Conservation (phyloP, 2,888 invertebrate species). For the Dicyrtoma fusca region DNA sequence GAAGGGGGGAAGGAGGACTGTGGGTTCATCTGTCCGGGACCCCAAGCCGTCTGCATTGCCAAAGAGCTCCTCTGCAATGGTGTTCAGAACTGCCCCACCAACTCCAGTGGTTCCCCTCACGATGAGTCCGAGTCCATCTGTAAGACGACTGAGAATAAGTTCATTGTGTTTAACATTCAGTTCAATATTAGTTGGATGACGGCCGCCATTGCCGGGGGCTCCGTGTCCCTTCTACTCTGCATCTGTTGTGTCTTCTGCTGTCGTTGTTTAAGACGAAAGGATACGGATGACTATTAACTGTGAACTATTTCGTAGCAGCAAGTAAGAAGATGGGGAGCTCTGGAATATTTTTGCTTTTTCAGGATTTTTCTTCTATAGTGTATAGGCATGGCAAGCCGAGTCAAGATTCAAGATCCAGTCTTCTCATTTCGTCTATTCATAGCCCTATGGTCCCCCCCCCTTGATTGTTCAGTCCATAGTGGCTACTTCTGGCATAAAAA, state of each 20-base stretch:
- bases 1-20: constrained; percentile 65
- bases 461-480: too few species aligned
- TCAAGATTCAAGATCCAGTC: too few species aligned
- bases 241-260: constrained; percentile 53
- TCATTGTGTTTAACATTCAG: constrained; percentile 54
- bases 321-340: too few species aligned
- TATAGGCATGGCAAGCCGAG: too few species aligned
- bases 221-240: constrained; percentile 49
- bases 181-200: constrained; percentile 56
- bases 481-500: too few species aligned
- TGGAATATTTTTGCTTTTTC: too few species aligned
- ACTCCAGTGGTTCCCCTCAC: constrained; percentile 46
- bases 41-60: constrained; percentile 82
- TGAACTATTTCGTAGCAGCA: too few species aligned
- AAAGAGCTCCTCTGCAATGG: constrained; percentile 83
- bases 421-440: too few species aligned
- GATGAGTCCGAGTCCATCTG: constrained; percentile 55
- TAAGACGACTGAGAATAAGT: constrained; percentile 53
- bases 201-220: constrained; percentile 53
- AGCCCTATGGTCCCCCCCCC: too few species aligned
- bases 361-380: too few species aligned
- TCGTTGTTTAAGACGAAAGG: constrained; percentile 48
- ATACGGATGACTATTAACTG: constrained; percentile 34
- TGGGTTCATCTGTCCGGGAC: constrained; percentile 81
- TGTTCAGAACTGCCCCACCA: constrained; percentile 76